Evolutionary conservation across 1,140 invertebrate species (phyloP).

Genomic region (Eulimnadia texana): DNA sequence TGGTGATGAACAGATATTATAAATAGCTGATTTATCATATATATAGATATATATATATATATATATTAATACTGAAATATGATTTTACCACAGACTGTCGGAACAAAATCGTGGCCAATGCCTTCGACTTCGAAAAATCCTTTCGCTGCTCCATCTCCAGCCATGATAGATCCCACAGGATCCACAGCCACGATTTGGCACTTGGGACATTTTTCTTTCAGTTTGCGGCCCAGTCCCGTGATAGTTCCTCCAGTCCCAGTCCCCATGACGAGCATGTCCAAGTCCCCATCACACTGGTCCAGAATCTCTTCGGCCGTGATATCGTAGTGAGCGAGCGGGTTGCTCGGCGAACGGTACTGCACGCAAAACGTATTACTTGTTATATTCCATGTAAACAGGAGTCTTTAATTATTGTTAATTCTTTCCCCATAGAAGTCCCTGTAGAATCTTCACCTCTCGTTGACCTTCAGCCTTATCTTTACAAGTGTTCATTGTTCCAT

Average conservation of each 20-base stretch:
- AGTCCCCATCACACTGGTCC: conserved; percentile 22
- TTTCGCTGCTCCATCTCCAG: conserved; percentile 34
- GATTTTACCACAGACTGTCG: conserved; percentile 36
- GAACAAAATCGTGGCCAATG: conserved; percentile 47
- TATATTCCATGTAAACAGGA: too few relatives aligned
- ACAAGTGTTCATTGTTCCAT: too few relatives aligned
- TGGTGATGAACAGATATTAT: too few relatives aligned
- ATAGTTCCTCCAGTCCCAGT: conserved; percentile 22
- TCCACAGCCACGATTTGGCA: conserved; percentile 39
- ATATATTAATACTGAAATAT: not conserved
- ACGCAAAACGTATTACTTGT: too few relatives aligned
- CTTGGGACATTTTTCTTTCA: conserved; percentile 21
- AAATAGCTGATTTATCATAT: too few relatives aligned
- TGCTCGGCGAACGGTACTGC: conserved; percentile 21
- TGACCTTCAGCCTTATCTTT: too few relatives aligned
- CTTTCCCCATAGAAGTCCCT: too few relatives aligned
- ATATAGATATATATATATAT: not conserved
- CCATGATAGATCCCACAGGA: conserved; percentile 43
- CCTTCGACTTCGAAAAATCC: conserved; percentile 48
- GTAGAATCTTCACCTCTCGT: too few relatives aligned
- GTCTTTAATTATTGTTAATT: too few relatives aligned
- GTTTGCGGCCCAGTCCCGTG: conserved; percentile 22
- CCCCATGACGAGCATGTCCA: conserved; percentile 24
- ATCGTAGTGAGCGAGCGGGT: conserved; percentile 22
- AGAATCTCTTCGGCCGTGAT: conserved; percentile 22